Conservation (phyloP, 2,888 invertebrate species). For the Tricholauxania praeusta region DNA sequence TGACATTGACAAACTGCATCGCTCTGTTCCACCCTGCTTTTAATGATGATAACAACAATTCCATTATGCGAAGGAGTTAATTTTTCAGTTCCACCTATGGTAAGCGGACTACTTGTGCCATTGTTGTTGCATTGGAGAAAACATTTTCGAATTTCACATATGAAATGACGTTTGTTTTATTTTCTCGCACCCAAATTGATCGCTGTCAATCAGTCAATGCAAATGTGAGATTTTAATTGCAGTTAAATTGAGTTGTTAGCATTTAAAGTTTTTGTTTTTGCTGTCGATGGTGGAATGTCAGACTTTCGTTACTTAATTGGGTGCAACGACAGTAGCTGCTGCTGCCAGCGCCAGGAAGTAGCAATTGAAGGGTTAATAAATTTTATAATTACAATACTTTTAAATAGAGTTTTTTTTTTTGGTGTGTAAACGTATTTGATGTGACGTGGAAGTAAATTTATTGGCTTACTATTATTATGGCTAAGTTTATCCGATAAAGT, state of each 20-base stretch:
- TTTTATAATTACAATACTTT: too few relatives aligned
- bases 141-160: background rate
- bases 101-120: background rate
- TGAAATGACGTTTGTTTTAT: conserved; percentile 30
- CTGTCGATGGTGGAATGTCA: too few relatives aligned
- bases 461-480: too few relatives aligned
- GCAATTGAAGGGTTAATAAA: too few relatives aligned
- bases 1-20: conserved; percentile 65
- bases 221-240: conserved; percentile 50
- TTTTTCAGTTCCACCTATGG: conserved; percentile 21
- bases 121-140: background rate
- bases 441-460: too few relatives aligned
- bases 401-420: too few relatives aligned
- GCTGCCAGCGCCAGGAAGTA: too few relatives aligned
- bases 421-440: too few relatives aligned
- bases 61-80: conserved; percentile 63
- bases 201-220: conserved; percentile 54
- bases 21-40: conserved; percentile 20
- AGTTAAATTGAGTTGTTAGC: conserved; percentile 2
- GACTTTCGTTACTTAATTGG: too few relatives aligned
- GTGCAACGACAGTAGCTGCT: too few relatives aligned
- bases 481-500: too few relatives aligned
- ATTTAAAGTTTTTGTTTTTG: too few relatives aligned
- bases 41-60: conserved; percentile 58
- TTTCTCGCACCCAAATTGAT: conserved; percentile 46